These are phyloP conservation scores for Artemia sinica DNA, from an alignment of 2,888 invertebrate genomes.

Conservation along the genomic window DNA sequence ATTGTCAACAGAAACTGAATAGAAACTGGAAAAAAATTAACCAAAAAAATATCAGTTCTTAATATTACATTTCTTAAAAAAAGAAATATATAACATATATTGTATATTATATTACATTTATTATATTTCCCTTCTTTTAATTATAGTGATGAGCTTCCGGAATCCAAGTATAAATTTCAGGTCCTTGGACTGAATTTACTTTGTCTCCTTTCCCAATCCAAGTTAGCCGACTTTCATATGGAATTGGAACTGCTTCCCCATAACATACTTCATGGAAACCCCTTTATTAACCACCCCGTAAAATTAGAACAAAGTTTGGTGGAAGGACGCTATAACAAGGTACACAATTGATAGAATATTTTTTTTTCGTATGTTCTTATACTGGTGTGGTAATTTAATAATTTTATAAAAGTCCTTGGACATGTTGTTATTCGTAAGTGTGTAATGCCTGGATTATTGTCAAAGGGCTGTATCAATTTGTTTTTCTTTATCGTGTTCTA, in stretches of 20 bases:
- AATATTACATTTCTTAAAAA: not conserved
- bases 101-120: not conserved
- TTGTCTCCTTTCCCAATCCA: slow-evolving; percentile 80
- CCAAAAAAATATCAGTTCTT: too few species aligned
- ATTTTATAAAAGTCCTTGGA: too few species aligned
- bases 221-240: slow-evolving; percentile 95
- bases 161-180: slow-evolving; percentile 85
- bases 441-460: too few species aligned
- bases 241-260: slow-evolving; percentile 82
- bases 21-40: too few species aligned
- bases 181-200: slow-evolving; percentile 81
- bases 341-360: slow-evolving; percentile 28
- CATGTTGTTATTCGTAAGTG: too few species aligned
- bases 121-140: slow-evolving; percentile 19
- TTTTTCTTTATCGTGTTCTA: too few species aligned
- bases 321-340: slow-evolving; percentile 98
- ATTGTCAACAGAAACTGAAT: not conserved
- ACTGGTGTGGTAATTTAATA: too few species aligned
- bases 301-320: slow-evolving; percentile 94
- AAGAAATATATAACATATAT: slow-evolving; percentile 4
- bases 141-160: slow-evolving; percentile 57
- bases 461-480: too few species aligned
- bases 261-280: slow-evolving; percentile 75
- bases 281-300: slow-evolving; percentile 83
- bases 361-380: too few species aligned